A percentile compares a stretch with the other conserved stretches of the same genome.
phyloP scores from a whole-genome alignment of 2,797 vertebrate genomes.

The Chelon auratus region DNA sequence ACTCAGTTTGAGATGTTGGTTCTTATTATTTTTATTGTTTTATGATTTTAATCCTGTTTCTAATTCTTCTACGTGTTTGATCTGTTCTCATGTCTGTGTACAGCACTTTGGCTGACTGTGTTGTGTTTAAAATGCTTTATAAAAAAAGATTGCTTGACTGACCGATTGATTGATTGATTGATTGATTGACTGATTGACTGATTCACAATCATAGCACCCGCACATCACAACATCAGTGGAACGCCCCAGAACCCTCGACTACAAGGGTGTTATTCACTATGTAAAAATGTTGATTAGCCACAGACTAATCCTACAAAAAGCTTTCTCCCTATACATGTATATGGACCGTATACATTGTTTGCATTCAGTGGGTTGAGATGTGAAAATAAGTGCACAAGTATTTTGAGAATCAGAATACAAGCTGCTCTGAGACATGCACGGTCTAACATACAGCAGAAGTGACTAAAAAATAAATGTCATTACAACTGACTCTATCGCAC shows the following conservation, averaged over 20 bases:
- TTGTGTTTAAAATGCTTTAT: too few relatives aligned
- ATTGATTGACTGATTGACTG: background rate
- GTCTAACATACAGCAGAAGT: too few relatives aligned
- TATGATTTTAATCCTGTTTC: too few relatives aligned
- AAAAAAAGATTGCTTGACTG: too few relatives aligned
- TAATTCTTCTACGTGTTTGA: too few relatives aligned
- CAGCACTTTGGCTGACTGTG: too few relatives aligned
- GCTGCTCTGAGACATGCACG: background rate
- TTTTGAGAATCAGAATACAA: background rate
- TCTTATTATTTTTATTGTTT: too few relatives aligned
- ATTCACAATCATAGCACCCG: constrained; percentile 1
- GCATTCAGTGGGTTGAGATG: background rate
- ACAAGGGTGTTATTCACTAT: background rate
- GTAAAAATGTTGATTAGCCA: background rate
- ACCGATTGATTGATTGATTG: too few relatives aligned
- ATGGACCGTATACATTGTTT: background rate
- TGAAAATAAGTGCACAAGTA: background rate
- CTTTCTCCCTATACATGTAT: background rate
- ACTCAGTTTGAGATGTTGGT: too few relatives aligned
- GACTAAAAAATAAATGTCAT: background rate
- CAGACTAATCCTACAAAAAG: background rate
- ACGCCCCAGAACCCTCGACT: background rate
- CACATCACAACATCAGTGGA: background rate
- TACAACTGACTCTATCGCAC: background rate
- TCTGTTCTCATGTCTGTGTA: too few relatives aligned